These are phyloP conservation scores for Heteromormyrus szaboi DNA, from an alignment of 2,797 vertebrate genomes.

Conservation along the genomic window DNA sequence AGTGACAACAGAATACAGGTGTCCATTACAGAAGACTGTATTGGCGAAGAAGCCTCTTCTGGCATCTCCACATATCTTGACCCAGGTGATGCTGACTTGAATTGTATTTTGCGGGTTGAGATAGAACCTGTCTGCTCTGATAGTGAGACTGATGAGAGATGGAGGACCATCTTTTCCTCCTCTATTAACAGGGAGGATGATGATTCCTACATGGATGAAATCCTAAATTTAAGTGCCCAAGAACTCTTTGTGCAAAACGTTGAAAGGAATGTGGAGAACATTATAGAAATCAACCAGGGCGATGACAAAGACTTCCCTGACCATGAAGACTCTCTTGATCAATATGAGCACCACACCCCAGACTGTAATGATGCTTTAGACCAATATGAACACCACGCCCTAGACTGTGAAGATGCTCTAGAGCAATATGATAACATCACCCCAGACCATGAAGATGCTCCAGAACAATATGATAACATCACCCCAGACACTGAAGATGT, in stretches of 20 bases:
- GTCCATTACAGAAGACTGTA: constrained; percentile 53
- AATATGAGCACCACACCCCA: constrained; percentile 29
- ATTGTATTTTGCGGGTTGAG: constrained; percentile 58
- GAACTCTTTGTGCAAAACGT: constrained; percentile 69
- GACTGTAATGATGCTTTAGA: constrained; percentile 44
- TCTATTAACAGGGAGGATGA: constrained; percentile 73
- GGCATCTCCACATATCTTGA: constrained; percentile 56
- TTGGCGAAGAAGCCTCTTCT: constrained; percentile 58
- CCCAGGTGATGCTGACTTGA: constrained; percentile 48
- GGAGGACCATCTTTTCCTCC: constrained; percentile 70
- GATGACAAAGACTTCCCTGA: constrained; percentile 31
- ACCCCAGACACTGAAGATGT: not conserved
- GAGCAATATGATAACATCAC: not conserved
- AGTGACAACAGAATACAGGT: constrained; percentile 39
- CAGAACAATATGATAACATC: not conserved
- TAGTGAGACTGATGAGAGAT: constrained; percentile 64
- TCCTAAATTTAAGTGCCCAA: constrained; percentile 62
- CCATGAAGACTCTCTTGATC: constrained; percentile 18
- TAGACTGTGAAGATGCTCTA: not conserved
- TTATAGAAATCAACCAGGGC: not conserved
- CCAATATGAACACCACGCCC: constrained; percentile 43
- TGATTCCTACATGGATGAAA: constrained; percentile 65
- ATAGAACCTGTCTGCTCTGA: constrained; percentile 61
- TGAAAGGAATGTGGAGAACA: constrained; percentile 38
- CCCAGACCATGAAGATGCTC: not conserved